phyloP scores from a whole-genome alignment of 2,797 vertebrate genomes.

The Myioborus melanocephalus region DNA sequence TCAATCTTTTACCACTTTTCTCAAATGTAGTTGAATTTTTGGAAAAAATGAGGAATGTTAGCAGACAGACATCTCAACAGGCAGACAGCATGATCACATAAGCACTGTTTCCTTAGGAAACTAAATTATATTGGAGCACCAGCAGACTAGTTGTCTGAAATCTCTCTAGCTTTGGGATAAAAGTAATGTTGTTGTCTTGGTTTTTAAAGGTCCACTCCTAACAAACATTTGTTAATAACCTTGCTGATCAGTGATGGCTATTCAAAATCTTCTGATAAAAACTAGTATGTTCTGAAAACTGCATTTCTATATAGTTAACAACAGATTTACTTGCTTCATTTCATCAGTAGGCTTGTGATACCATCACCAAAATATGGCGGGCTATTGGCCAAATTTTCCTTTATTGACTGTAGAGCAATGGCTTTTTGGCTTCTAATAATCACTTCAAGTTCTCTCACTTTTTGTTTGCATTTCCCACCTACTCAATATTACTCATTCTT shows the following conservation, averaged over 20 bases:
- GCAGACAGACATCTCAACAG: not conserved
- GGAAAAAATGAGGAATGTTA: not conserved
- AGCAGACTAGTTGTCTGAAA: not conserved
- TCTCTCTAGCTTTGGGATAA: not conserved
- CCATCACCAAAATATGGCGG: not conserved
- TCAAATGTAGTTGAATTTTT: constrained; percentile 12
- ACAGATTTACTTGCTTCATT: not conserved
- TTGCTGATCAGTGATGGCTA: not conserved
- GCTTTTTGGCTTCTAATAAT: not conserved
- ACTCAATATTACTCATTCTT: not conserved
- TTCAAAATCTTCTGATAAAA: not conserved
- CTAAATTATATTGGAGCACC: not conserved
- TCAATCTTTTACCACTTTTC: not conserved
- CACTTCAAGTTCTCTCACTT: not conserved
- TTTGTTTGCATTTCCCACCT: not conserved
- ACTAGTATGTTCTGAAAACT: not conserved
- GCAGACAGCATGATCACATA: constrained; percentile 1
- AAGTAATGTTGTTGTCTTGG: not conserved
- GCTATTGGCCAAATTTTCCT: not conserved
- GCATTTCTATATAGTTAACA: not conserved
- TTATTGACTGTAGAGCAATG: not conserved
- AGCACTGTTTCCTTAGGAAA: constrained; percentile 17
- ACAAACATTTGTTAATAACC: not conserved
- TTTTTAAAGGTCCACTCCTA: not conserved
- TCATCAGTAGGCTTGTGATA: not conserved